These are phyloP conservation scores for Herminia tarsipennalis DNA, from an alignment of 2,888 invertebrate genomes.

Conservation along the genomic window DNA sequence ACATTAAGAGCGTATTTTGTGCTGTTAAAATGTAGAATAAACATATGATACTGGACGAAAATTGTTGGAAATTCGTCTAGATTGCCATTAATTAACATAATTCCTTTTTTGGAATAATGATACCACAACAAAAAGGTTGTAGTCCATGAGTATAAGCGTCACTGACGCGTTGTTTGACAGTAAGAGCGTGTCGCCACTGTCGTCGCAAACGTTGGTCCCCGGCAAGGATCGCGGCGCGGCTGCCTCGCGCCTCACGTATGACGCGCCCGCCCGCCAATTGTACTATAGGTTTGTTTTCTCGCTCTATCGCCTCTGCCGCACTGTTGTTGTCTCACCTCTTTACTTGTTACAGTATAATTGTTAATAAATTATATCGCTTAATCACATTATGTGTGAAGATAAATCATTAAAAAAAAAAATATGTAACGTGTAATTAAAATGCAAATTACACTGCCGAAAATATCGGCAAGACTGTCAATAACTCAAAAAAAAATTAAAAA, in stretches of 20 bases:
- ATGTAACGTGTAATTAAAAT: too few relatives aligned
- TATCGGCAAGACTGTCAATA: too few relatives aligned
- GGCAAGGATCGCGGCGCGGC: constrained; percentile 56
- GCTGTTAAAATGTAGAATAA: too few relatives aligned
- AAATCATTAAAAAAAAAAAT: background rate
- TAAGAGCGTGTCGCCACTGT: constrained; percentile 76
- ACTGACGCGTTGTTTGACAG: constrained; percentile 61
- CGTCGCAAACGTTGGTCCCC: constrained; percentile 68
- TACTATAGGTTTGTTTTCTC: constrained; percentile 74
- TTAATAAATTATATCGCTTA: background rate
- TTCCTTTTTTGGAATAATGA: background rate
- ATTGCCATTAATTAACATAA: too few relatives aligned
- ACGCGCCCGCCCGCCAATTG: constrained; percentile 63
- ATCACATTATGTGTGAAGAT: background rate
- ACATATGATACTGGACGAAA: too few relatives aligned
- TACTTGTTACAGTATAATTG: background rate
- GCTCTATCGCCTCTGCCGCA: constrained; percentile 47
- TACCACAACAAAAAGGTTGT: constrained; percentile 13
- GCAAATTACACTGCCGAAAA: too few relatives aligned
- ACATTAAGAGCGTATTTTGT: too few relatives aligned
- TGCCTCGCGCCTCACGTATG: constrained; percentile 57
- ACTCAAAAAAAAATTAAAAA: too few relatives aligned
- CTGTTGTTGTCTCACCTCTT: constrained; percentile 33
- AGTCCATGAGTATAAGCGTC: constrained; percentile 38
- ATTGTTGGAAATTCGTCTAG: too few relatives aligned